Percentiles rank a stretch among this genome's conserved stretches.
These are phyloP conservation scores for Rafetus swinhoei DNA, from an alignment of 2,113 vertebrate species.

Conservation along the genomic window DNA sequence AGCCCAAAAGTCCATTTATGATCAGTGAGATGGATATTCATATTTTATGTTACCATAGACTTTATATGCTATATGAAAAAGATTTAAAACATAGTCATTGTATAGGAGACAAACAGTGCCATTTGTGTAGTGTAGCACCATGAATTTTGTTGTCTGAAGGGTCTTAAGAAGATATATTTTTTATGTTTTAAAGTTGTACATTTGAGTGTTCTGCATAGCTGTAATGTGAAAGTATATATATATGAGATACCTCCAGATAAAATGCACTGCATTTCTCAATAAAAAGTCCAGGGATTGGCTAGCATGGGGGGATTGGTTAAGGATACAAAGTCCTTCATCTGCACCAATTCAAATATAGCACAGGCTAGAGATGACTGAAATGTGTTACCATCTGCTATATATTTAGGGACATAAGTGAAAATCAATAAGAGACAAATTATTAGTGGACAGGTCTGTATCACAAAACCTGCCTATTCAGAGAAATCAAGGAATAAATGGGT, in stretches of 20 bases:
- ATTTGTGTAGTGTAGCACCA: not conserved
- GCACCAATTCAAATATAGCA: not conserved
- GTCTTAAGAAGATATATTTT: not conserved
- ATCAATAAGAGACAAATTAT: constrained; percentile 10
- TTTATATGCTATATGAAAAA: not conserved
- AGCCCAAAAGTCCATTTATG: not conserved
- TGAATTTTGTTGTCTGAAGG: not conserved
- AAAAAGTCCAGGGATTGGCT: not conserved
- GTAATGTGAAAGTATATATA: not conserved
- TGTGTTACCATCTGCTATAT: not conserved
- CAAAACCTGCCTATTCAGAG: not conserved
- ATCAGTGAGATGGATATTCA: not conserved
- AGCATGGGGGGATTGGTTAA: not conserved
- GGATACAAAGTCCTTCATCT: not conserved
- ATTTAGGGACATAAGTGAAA: not conserved
- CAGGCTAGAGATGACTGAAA: not conserved
- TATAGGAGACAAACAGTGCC: not conserved
- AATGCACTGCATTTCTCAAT: not conserved
- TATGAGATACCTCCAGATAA: not conserved
- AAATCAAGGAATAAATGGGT: not conserved
- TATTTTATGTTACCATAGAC: not conserved
- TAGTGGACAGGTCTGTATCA: not conserved
- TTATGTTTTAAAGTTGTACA: not conserved
- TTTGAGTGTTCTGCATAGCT: not conserved
- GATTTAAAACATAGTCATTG: not conserved